Base-by-base conservation (phyloP, 2,888 invertebrate species). In the Lymantria dispar region DNA sequence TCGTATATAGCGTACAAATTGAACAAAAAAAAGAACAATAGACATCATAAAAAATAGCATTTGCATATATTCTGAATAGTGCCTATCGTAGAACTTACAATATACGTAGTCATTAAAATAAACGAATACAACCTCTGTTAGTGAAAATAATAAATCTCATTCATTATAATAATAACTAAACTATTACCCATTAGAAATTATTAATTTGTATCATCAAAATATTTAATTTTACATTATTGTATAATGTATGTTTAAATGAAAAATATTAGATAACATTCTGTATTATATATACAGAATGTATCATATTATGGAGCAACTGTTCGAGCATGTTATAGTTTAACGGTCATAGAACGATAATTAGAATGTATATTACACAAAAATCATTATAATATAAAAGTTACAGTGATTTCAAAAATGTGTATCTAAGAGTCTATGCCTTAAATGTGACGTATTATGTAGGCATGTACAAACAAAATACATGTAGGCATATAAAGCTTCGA, bases 1-100 rank as follows among this genome's bases (percentile, higher is more conserved):
- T 63, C 51, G 60, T 77, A 80, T 63, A 78, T 70, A 62, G 68
- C 70, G 59, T 79, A 76, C 67, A 79, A 83, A 81, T 76, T 49
- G 55, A 30, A 50, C 67, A 79, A 83, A 81, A 76, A 47, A 54
- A 30, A 50, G 68, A 61, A 65, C 48, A 50, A 56, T 52, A 51
- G n/a, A 43, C 40, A 5, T 54, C 69, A 58, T 54, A 58, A 63
- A 30, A 67, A 67, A 68, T 65, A 60, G 56, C 53, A 45, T 63
- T 50, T 52, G 15, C 56, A 59, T 65, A 65, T 52, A 55, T 56
- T 31, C 62, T 58, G 56, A 51, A 60, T 56, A 58, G 58, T 60
- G 54, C 64, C 57, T 59, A 67, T 58, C 49, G 47, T 57, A 56
- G 50, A 58, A 50, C 54, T 51, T 58, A 64, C 44, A 52, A 29